phyloP scores from a whole-genome alignment of 2,888 invertebrate genomes.

The Selenia dentaria region DNA sequence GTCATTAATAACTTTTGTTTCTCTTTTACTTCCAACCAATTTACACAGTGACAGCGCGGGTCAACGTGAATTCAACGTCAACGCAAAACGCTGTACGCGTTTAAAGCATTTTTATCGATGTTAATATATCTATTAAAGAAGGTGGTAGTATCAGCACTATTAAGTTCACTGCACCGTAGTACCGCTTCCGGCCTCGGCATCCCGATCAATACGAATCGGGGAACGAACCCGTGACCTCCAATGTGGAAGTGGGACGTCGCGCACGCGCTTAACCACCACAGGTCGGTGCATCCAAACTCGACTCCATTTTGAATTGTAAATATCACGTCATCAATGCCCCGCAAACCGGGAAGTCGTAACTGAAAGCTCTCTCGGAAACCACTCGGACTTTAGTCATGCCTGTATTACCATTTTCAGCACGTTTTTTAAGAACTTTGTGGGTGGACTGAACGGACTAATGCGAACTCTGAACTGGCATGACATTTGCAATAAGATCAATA shows the following conservation, averaged over 20 bases:
- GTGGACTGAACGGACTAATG: slow-evolving; percentile 23
- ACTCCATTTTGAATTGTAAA: slow-evolving; percentile 69
- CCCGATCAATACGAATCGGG: slow-evolving; percentile 79
- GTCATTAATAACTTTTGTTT: too few species aligned
- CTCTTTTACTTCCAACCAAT: too few species aligned
- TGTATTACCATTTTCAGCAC: background rate
- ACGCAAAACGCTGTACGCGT: too few species aligned
- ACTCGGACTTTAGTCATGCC: too few species aligned
- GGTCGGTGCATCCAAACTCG: slow-evolving; percentile 65
- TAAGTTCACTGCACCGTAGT: slow-evolving; percentile 69
- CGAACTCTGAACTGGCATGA: slow-evolving; percentile 40
- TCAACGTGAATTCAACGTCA: too few species aligned
- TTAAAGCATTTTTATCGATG: too few species aligned
- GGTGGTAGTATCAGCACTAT: slow-evolving; percentile 58
- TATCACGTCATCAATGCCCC: slow-evolving; percentile 32
- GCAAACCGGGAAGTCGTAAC: slow-evolving; percentile 4
- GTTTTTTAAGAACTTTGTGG: background rate
- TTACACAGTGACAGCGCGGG: too few species aligned
- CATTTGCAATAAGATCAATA: slow-evolving; percentile 39
- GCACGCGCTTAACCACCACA: slow-evolving; percentile 66
- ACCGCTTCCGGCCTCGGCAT: slow-evolving; percentile 71
- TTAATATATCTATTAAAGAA: too few species aligned
- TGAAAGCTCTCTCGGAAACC: background rate
- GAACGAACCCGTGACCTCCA: slow-evolving; percentile 82
- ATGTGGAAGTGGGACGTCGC: slow-evolving; percentile 74